Conservation (phyloP, 23 tunicate genomes). For the Ascidia mentula region DNA sequence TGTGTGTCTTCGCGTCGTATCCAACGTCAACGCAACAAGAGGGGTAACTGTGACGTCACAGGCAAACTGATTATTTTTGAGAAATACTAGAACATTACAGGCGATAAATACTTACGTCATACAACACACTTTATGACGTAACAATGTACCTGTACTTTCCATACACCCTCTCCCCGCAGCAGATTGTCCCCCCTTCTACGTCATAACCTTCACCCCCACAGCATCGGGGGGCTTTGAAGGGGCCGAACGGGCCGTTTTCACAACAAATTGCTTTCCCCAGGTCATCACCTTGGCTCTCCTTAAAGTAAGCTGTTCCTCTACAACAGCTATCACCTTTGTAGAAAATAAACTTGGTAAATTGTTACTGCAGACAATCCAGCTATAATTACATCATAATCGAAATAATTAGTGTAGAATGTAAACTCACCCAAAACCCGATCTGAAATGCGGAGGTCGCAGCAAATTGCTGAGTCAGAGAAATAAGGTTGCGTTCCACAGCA, state of each 20-base stretch:
- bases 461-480: constrained; percentile 22
- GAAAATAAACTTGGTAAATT: too few relatives aligned
- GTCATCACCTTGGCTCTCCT: not conserved
- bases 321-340: constrained; percentile 50
- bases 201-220: constrained; percentile 68
- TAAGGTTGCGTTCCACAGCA: constrained; percentile 41
- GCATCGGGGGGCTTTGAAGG: constrained; percentile 49
- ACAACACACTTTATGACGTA: not conserved
- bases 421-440: constrained; percentile 24
- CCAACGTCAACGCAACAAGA: constrained; percentile 85
- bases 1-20: constrained; percentile 76
- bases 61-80: not conserved
- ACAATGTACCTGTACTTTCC: constrained; percentile 40
- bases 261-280: constrained; percentile 40
- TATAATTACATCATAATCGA: not conserved
- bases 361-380: too few relatives aligned
- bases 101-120: too few relatives aligned
- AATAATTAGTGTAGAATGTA: too few relatives aligned
- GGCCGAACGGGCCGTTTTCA: constrained; percentile 66
- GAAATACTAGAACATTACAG: too few relatives aligned
- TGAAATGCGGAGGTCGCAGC: constrained; percentile 35
- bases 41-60: constrained; percentile 11
- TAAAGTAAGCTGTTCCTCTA: constrained; percentile 44
- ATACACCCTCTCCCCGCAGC: constrained; percentile 49
- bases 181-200: constrained; percentile 47